Evolutionary conservation across 2,888 invertebrate genomes (phyloP).

Genomic region (Melinaea marsaeus): DNA sequence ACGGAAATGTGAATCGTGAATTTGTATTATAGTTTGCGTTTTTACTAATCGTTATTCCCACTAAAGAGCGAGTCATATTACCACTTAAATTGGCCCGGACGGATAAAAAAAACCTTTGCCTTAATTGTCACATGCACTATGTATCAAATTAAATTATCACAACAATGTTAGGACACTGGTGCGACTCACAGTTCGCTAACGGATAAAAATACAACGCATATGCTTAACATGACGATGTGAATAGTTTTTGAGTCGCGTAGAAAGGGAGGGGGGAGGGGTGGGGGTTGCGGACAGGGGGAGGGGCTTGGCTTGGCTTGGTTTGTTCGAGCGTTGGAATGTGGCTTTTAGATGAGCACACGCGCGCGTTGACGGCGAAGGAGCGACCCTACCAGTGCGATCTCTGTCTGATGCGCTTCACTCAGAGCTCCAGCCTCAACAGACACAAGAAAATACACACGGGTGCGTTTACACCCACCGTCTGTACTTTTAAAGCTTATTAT

Average conservation of each 20-base stretch:
- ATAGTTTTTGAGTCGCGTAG: constrained; percentile 76
- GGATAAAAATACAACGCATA: constrained; percentile 57
- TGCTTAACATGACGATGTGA: constrained; percentile 64
- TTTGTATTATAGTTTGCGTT: constrained; percentile 3
- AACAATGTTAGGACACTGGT: constrained; percentile 54
- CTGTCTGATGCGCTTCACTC: constrained; percentile 84
- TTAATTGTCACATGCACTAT: constrained; percentile 25
- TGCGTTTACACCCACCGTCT: constrained; percentile 53
- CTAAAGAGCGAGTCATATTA: background rate
- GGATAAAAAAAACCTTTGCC: constrained; percentile 27
- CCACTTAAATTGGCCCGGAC: constrained; percentile 4
- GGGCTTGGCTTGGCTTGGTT: constrained; percentile 46
- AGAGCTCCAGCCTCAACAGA: constrained; percentile 84
- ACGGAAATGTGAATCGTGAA: background rate
- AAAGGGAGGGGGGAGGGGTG: constrained; percentile 37
- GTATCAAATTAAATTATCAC: constrained; percentile 31
- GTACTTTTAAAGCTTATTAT: constrained; percentile 35
- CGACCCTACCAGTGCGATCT: constrained; percentile 82
- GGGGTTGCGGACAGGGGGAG: constrained; percentile 75
- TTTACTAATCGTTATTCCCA: background rate
- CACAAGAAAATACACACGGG: constrained; percentile 84
- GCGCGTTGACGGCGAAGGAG: constrained; percentile 75
- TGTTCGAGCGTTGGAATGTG: constrained; percentile 56
- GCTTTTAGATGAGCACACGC: constrained; percentile 77
- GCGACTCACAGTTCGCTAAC: constrained; percentile 57